These are phyloP conservation scores for Oscheius sp. DNA, from an alignment of 2,888 invertebrate genomes.

Conservation along the genomic window DNA sequence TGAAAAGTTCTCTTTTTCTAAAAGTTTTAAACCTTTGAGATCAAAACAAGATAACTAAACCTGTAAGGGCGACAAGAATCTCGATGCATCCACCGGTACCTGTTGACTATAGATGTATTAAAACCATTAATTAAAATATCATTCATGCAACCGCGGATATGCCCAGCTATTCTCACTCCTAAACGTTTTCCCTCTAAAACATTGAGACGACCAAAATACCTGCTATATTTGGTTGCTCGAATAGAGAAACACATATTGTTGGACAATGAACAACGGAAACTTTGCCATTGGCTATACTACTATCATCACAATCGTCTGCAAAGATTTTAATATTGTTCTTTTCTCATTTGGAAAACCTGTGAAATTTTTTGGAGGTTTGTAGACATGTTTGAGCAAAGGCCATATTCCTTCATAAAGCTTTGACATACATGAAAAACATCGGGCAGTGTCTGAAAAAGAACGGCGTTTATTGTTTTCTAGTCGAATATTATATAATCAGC, in stretches of 20 bases:
- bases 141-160: slow-evolving; percentile 67
- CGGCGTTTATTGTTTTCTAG: background rate
- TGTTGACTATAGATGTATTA: slow-evolving; percentile 66
- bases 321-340: slow-evolving; percentile 2
- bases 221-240: slow-evolving; percentile 64
- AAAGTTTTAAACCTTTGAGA: slow-evolving; percentile 9
- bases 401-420: slow-evolving; percentile 65
- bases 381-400: slow-evolving; percentile 60
- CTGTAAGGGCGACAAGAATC: slow-evolving; percentile 65
- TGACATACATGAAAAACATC: slow-evolving; percentile 70
- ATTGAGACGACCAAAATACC: slow-evolving; percentile 47
- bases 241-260: slow-evolving; percentile 64
- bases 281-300: slow-evolving; percentile 37
- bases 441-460: slow-evolving; percentile 67
- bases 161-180: slow-evolving; percentile 65
- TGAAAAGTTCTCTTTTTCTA: slow-evolving; percentile 65
- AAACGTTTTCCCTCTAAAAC: too few relatives aligned
- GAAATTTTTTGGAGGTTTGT: slow-evolving; percentile 66
- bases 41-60: slow-evolving; percentile 19
- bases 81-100: slow-evolving; percentile 68
- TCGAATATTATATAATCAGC: background rate
- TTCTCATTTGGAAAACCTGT: slow-evolving; percentile 53
- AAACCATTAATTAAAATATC: slow-evolving; percentile 66
- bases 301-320: slow-evolving; percentile 52
- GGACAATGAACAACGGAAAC: slow-evolving; percentile 61